phyloP scores from a whole-genome alignment of 2,113 vertebrate species.

The Pongo abelii region DNA sequence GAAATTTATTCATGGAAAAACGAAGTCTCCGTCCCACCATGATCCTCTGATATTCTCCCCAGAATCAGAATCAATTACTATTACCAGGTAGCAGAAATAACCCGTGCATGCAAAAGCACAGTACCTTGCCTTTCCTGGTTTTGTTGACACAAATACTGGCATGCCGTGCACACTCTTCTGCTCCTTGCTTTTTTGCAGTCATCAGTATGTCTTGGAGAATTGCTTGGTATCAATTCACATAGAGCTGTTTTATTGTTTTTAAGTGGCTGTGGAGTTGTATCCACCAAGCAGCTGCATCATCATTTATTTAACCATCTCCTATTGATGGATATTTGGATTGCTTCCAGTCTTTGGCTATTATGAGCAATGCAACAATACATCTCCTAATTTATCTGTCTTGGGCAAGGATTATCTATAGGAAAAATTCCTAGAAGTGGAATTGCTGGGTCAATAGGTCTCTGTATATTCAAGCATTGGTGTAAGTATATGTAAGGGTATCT shows the following conservation, averaged over 20 bases:
- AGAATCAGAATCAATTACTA: not conserved
- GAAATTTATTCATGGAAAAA: not conserved
- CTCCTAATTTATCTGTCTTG: not conserved
- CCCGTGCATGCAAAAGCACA: not conserved
- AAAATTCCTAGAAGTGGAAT: not conserved
- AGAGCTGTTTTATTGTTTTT: not conserved
- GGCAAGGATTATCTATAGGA: not conserved
- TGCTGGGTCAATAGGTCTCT: not conserved
- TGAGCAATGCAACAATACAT: not conserved
- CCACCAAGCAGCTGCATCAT: not conserved
- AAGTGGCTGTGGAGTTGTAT: not conserved
- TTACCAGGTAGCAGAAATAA: not conserved
- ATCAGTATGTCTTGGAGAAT: not conserved
- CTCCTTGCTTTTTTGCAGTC: not conserved
- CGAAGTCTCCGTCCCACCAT: not conserved
- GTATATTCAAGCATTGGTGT: not conserved
- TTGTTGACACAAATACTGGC: fast-evolving
- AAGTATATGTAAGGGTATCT: not conserved
- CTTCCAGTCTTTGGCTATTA: not conserved
- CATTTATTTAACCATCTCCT: not conserved
- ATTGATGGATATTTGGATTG: not conserved
- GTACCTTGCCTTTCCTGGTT: not conserved
- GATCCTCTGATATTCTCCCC: not conserved
- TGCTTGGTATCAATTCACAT: not conserved
- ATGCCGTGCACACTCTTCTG: not conserved